phyloP scores from a whole-genome alignment of 2,797 vertebrate genomes.

The Philypnodon macrostomus region DNA sequence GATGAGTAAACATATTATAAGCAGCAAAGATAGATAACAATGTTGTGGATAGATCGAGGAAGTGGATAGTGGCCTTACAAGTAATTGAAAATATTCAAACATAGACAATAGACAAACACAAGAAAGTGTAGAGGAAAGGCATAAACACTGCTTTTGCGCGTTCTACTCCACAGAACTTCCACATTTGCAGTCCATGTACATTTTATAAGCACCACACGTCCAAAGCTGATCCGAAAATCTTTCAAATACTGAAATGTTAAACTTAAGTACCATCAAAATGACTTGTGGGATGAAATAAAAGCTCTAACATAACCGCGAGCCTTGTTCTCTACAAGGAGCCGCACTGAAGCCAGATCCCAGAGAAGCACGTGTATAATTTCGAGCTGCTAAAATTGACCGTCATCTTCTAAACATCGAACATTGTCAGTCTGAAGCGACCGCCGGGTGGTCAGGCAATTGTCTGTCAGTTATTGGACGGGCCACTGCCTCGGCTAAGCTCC shows the following conservation, averaged over 20 bases:
- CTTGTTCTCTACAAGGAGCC: slow-evolving; percentile 35
- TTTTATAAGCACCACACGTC: slow-evolving; percentile 1
- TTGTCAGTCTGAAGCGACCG: slow-evolving; percentile 51
- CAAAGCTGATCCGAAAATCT: slow-evolving; percentile 14
- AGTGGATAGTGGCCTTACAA: slow-evolving; percentile 54
- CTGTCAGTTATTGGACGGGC: slow-evolving; percentile 54
- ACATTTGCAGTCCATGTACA: slow-evolving; percentile 5
- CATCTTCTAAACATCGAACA: slow-evolving; percentile 83
- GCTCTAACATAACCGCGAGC: slow-evolving; percentile 12
- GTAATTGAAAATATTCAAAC: slow-evolving; percentile 72
- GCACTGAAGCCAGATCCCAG: slow-evolving; percentile 49
- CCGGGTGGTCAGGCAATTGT: slow-evolving; percentile 60
- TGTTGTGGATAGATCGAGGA: slow-evolving; percentile 69
- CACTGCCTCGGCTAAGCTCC: slow-evolving; percentile 37
- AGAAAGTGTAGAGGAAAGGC: slow-evolving; percentile 33
- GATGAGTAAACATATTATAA: slow-evolving; percentile 76
- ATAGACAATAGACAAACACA: slow-evolving; percentile 66
- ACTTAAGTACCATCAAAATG: background rate
- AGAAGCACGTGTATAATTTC: slow-evolving; percentile 76
- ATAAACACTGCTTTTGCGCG: slow-evolving; percentile 4
- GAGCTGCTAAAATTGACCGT: slow-evolving; percentile 74
- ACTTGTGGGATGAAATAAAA: slow-evolving; percentile 14
- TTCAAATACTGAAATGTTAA: background rate
- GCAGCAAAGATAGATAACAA: slow-evolving; percentile 70
- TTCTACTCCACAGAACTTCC: slow-evolving; percentile 3